Conservation (phyloP, 2,888 invertebrate species). For the Brachynemurus nebulosus region DNA sequence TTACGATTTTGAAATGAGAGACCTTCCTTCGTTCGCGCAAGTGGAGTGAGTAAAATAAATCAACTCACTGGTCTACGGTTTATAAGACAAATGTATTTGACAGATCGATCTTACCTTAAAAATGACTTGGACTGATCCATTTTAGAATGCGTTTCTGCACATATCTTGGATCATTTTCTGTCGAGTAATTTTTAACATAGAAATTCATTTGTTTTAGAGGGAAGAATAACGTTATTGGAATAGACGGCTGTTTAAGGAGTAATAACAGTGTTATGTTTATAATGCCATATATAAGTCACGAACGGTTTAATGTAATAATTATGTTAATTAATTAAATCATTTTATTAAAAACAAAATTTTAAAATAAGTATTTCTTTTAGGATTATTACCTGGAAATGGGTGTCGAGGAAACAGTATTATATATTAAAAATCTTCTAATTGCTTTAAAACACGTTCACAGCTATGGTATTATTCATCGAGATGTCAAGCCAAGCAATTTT, state of each 20-base stretch:
- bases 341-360: no score
- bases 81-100: no score
- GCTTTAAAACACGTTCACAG: conserved; percentile 71
- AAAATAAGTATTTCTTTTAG: conserved; percentile 31
- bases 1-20: no score
- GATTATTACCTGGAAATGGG: conserved; percentile 62
- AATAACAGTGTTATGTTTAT: conserved; percentile 71
- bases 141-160: no score
- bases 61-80: no score
- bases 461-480: conserved; percentile 75
- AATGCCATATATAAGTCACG: conserved; percentile 80
- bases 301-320: conserved; percentile 55
- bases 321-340: no score
- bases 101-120: no score
- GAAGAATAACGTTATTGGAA: conserved; percentile 63
- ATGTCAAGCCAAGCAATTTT: conserved; percentile 86
- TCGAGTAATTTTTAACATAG: background rate
- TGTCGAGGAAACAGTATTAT: conserved; percentile 53
- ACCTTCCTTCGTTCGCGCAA: no score
- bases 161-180: no score
- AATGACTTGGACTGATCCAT: no score
- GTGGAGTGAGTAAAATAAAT: no score
- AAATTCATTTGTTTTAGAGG: conserved; percentile 43
- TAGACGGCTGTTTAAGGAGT: conserved; percentile 62
- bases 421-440: conserved; percentile 66